Percentiles rank a stretch among this genome's conserved stretches.
phyloP scores from a whole-genome alignment of 2,797 vertebrate genomes.

The Phoeniculus purpureus region DNA sequence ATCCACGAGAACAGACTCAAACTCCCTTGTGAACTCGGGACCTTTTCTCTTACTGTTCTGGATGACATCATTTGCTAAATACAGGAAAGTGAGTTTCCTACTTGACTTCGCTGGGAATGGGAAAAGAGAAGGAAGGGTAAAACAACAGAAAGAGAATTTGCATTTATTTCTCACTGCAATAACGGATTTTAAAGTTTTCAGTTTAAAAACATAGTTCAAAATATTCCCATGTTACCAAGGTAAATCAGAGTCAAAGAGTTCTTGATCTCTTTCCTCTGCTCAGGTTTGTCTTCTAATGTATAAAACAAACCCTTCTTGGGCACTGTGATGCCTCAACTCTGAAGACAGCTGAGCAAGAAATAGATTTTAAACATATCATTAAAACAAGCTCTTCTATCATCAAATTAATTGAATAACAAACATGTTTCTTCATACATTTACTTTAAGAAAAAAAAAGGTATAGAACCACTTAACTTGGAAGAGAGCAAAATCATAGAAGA shows the following conservation, averaged over 20 bases:
- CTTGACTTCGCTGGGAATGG: conserved; percentile 87
- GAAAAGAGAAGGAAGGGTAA: neutral
- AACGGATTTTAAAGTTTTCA: neutral
- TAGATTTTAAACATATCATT: rapidly evolving
- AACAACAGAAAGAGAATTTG: neutral
- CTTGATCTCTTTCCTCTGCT: neutral
- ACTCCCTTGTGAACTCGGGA: conserved; percentile 95
- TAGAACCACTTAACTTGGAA: neutral
- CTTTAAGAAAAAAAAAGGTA: neutral
- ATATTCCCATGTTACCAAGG: neutral
- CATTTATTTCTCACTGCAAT: conserved; percentile 32
- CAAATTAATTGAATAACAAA: neutral
- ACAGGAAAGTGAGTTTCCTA: conserved; percentile 96
- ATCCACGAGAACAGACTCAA: conserved; percentile 94
- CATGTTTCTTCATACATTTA: neutral
- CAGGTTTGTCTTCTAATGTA: neutral
- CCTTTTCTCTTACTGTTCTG: conserved; percentile 99
- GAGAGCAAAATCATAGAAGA: neutral
- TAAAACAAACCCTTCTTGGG: neutral
- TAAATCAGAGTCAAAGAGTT: neutral
- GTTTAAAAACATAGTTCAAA: neutral
- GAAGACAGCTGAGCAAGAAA: neutral
- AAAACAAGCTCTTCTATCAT: neutral
- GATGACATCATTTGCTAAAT: conserved; percentile 97
- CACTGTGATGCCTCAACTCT: neutral